Evolutionary conservation across 2,113 vertebrate genomes (phyloP), one percentile per base, ranked within the genome.

Genomic region (Canis aureus): DNA sequence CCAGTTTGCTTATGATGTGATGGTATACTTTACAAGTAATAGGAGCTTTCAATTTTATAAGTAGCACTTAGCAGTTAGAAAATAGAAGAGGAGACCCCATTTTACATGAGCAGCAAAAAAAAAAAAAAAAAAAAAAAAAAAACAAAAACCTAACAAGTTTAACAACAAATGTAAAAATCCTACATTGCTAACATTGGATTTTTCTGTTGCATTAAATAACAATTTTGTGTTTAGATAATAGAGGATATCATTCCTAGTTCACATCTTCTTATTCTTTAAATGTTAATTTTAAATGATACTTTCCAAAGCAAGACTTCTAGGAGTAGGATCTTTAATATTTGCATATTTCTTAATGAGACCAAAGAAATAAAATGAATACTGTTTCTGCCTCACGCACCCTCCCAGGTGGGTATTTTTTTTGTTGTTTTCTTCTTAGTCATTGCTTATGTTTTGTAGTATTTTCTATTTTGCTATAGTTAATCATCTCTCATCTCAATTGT

Each of bases 261-360:
- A n/a, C 11, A 13, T 43, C 5, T 94, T 84, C 53, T 57, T 81
- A 67, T 64, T 76, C 64, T 93, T 87, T 86, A 86, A 93, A 67
- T 51, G 25, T 25, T 95, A 25, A 66, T 51, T 84, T 83, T 57
- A 82, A 74, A 17, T 32, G 66, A 84, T 51, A 83, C 25, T 95
- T 96, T 89, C 49, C 38, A 57, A 86, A 95, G n/a, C n/a, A 83
- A 90, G 35, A 71, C 69, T 93, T 64, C 12, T 11, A 35, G 20
- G 29, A 59, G 35, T 79, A 83, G 57, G 35, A 73, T 83, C 62
- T 96, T 93, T 82, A 86, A 82, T 90, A 92, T 64, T 89, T 95
- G 12, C 13, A 51, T 91, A 59, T 16, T 29, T 93, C 71, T 55
- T 89, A 89, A 66, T 43, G 69, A 80, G 69, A 51, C 91, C n/a